A percentile compares a stretch with the other conserved stretches of the same genome.
Evolutionary conservation across 2,797 vertebrate species (phyloP).

Genomic region (Chelonia mydas): DNA sequence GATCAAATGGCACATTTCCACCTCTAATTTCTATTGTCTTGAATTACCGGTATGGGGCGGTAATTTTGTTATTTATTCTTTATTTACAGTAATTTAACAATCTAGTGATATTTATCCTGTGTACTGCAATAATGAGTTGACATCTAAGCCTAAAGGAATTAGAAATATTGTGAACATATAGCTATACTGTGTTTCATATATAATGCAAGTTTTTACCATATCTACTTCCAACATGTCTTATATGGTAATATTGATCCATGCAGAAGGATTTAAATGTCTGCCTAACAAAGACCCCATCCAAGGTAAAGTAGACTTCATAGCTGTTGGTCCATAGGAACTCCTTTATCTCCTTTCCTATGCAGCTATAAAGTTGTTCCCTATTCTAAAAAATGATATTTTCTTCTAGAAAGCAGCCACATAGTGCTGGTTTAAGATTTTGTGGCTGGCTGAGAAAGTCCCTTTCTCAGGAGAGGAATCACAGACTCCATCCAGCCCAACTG

Average conservation of each 20-base stretch:
- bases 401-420: not conserved
- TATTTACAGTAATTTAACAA: not conserved
- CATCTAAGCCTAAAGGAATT: rapidly evolving
- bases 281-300: not conserved
- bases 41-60: not conserved
- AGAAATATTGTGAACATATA: not conserved
- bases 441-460: not conserved
- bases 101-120: not conserved
- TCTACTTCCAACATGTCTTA: not conserved
- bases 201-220: not conserved
- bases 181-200: not conserved
- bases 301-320: not conserved
- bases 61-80: constrained; percentile 5
- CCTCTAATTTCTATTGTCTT: not conserved
- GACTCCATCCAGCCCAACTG: not conserved
- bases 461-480: not conserved
- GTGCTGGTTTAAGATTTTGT: not conserved
- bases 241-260: not conserved
- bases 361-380: not conserved
- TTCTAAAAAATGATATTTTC: not conserved
- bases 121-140: not conserved
- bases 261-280: not conserved
- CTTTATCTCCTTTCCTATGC: not conserved
- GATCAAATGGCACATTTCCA: not conserved
- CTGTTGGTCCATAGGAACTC: not conserved